These are phyloP conservation scores for Microcebus lehilahytsara DNA, from an alignment of 2,113 vertebrate species.

Conservation along the genomic window DNA sequence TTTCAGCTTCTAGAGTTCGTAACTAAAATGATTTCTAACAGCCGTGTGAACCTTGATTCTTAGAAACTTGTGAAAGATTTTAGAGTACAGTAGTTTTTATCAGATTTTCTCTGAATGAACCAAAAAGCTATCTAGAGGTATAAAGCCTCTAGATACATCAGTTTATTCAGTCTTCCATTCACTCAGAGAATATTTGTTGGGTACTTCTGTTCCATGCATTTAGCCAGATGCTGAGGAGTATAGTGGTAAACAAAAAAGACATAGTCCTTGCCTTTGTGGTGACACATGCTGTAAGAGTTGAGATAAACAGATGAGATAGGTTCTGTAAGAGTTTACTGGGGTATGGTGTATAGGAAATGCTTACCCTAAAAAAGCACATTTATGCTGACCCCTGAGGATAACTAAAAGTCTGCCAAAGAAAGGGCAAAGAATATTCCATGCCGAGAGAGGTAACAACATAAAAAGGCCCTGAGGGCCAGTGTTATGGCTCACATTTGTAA, in stretches of 20 bases:
- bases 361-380: slow-evolving; percentile 4
- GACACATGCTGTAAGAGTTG: not conserved
- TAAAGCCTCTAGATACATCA: not conserved
- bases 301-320: not conserved
- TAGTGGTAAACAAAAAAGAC: not conserved
- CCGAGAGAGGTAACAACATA: not conserved
- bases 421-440: not conserved
- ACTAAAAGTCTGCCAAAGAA: not conserved
- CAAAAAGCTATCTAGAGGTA: not conserved
- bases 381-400: not conserved
- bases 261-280: not conserved
- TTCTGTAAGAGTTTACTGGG: not conserved
- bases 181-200: not conserved
- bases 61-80: slow-evolving; percentile 38
- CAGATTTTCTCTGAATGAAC: not conserved
- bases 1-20: slow-evolving; percentile 6
- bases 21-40: not conserved
- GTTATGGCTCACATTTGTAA: too few relatives aligned
- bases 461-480: not conserved
- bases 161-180: not conserved
- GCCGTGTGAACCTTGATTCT: not conserved
- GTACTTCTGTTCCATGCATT: not conserved
- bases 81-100: not conserved
- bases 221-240: not conserved
- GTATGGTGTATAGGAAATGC: not conserved